phyloP scores from a whole-genome alignment of 1,140 invertebrate genomes.

The Drosophila melanica region DNA sequence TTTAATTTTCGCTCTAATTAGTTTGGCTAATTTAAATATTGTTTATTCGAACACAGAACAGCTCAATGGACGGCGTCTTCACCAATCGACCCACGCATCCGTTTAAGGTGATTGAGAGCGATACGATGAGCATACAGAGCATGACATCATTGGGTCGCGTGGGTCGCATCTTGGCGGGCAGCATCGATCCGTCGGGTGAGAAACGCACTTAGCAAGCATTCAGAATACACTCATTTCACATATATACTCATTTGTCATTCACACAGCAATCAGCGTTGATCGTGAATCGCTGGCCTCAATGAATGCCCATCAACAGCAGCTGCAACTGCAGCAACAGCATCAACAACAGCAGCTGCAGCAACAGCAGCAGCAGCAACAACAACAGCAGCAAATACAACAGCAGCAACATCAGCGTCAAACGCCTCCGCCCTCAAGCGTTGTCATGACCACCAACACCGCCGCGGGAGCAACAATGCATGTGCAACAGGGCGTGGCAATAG shows the following conservation, averaged over 20 bases:
- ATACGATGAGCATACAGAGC: conserved; percentile 93
- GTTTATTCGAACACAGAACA: conserved; percentile 71
- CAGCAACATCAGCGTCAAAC: conserved; percentile 51
- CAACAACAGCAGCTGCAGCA: background rate
- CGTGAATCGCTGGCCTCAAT: conserved; percentile 77
- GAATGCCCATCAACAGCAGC: conserved; percentile 58
- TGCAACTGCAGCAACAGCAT: conserved; percentile 41
- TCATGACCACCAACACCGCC: conserved; percentile 23
- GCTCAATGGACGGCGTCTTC: conserved; percentile 86
- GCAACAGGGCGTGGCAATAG: conserved; percentile 14
- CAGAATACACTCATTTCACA: conserved; percentile 6
- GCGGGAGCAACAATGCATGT: conserved; percentile 47
- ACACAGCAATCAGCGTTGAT: conserved; percentile 76
- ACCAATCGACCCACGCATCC: conserved; percentile 87
- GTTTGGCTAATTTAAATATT: conserved; percentile 35
- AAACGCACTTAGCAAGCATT: conserved; percentile 31
- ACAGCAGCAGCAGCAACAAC: conserved; percentile 2
- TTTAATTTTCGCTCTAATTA: conserved; percentile 17
- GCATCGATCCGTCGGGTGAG: conserved; percentile 85
- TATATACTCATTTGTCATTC: background rate
- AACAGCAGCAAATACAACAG: background rate
- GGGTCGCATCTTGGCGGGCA: conserved; percentile 89
- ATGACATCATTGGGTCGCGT: conserved; percentile 93
- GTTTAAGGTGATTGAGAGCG: conserved; percentile 92
- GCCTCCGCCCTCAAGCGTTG: conserved; percentile 24